Evolutionary conservation across 64 coral and sea anemone species (phyloP), one percentile per base, ranked within the genome.

Genomic region (Dendrophyllia cribrosa): DNA sequence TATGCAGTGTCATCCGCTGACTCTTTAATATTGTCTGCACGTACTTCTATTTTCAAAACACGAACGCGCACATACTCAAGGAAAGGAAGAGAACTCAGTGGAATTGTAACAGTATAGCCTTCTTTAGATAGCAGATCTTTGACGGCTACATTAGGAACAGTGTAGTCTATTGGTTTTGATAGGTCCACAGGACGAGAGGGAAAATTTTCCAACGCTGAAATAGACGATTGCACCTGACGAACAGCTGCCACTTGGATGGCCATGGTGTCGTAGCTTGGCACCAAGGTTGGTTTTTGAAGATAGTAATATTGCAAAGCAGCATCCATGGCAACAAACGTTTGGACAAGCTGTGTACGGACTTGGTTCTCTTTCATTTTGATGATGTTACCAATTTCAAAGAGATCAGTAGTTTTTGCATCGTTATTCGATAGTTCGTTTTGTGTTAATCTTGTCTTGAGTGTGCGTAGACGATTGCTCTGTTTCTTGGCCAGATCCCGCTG

Each of bases 341-440:
- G 85, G 56, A 87, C 51, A 26, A 87, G 85, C 69, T 87, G 66
- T 74, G 85, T 74, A 73, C 85, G 85, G 43, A 87, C 85, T 74
- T 74, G 85, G 50, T 87, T 87, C 67, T 87, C 85, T 43, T 87
- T 87, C 69, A 87, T 87, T 73, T 87, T 87, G 85, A 87, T 87
- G n/a, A 87, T 74, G 45, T 87, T 87, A 74, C 85, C 85, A 73
- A 87, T 70, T 74, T 87, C 85, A 19, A 87, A 87, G 22, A 87
- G 68, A 74, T 87, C 85, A 6, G 85, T 87, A 43, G 69, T 87
- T 59, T 87, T 74, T 1, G 85, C 85, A 43, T 87, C 85, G 51
- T 58, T 58, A 87, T 87, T 51, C 1, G 85, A 59, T 51, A 87
- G 66, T 4, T 74, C 73, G 3, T 56, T 78, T 68, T 89, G 87